These are phyloP conservation scores for Pygoscelis antarcticus DNA, from an alignment of 2,113 vertebrate species.

Conservation along the genomic window DNA sequence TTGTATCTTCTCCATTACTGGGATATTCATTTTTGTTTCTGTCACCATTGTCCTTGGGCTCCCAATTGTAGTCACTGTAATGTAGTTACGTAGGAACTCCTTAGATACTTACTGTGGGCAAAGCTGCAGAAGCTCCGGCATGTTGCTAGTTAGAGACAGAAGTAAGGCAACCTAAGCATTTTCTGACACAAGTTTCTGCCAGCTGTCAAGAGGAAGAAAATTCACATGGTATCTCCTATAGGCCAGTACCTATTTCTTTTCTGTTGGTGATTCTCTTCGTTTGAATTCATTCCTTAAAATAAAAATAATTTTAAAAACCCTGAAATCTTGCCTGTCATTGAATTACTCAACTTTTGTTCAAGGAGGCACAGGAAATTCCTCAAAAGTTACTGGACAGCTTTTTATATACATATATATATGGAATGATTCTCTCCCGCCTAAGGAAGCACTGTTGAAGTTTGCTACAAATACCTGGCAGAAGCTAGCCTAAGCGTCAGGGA, in stretches of 20 bases:
- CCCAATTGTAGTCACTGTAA: not conserved
- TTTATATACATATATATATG: too few relatives aligned
- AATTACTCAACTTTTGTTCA: not conserved
- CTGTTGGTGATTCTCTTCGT: not conserved
- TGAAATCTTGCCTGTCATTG: not conserved
- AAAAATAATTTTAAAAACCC: not conserved
- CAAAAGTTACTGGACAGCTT: not conserved
- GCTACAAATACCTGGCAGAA: not conserved
- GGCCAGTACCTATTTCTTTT: not conserved
- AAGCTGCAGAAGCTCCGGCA: not conserved
- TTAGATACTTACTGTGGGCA: not conserved
- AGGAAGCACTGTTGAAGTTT: not conserved
- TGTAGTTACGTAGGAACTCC: not conserved
- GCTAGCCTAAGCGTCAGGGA: not conserved
- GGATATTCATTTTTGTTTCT: not conserved
- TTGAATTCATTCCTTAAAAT: not conserved
- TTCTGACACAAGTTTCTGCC: not conserved
- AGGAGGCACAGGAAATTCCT: not conserved
- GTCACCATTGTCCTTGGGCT: not conserved
- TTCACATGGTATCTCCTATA: not conserved
- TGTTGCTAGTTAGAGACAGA: not conserved
- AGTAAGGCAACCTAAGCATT: fast-evolving
- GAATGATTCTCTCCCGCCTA: not conserved
- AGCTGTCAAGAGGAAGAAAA: not conserved
- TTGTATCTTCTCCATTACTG: not conserved